Evolutionary conservation across 1,140 invertebrate genomes (phyloP), one percentile per base, ranked within the genome.

Genomic region (Panagrolaimus sp.): DNA sequence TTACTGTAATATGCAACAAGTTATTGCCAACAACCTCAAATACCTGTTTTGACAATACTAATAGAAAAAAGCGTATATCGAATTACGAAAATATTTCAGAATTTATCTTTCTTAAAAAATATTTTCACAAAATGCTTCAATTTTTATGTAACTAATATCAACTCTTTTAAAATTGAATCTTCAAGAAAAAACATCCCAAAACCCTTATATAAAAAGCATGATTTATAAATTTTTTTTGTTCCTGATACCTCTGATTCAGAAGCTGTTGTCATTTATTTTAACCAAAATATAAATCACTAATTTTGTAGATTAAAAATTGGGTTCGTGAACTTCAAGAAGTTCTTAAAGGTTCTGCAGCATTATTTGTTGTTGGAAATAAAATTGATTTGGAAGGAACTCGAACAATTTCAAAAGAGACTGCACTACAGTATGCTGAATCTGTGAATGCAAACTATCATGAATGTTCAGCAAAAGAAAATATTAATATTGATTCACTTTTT

Each of bases 321-420:
- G 93, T 98, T 8, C 95, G 95, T 83, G 96, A 99, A 85, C 85
- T 98, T 58, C 89, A 91, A 73, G 94, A 93, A 86, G 96, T 98
- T 90, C 87, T 97, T 14, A 95, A 94, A 7, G 89, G 90, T 78
- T 91, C 96, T 75, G 91, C 97, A 74, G 89, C 90, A 77, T 85
- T 98, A 45, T 89, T 90, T 62, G 97, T 99, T 84, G 93, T 92
- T 71, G 96, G 95, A 55, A 99, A 99, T 85, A 99, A 99, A 88
- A 89, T 90, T 81, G 96, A 99, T 86, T 86, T 98, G 79, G 93
- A 96, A 83, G 91, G 91, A 81, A 89, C 96, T 65, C 86, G 94
- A 77, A 89, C 89, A 76, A 92, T 98, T 21, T 84, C 87, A 24
- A 84, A 90, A 7, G 89, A 91, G 79, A 91, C 92, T 83, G 94